Conservation (phyloP, 2,113 vertebrate species). For the Tragelaphus strepsiceros region DNA sequence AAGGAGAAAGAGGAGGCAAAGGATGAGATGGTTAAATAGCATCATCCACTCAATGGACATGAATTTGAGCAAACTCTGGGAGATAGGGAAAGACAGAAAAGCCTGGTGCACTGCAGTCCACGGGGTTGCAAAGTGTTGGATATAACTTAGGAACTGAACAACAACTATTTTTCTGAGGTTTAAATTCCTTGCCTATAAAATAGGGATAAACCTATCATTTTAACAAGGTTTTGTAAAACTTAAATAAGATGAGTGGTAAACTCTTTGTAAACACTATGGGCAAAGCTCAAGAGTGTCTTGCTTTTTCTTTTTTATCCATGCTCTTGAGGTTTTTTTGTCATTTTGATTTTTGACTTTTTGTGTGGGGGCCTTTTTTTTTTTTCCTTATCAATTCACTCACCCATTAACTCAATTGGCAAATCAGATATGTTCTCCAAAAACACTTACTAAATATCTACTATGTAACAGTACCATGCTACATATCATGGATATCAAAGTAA, state of each 20-base stretch:
- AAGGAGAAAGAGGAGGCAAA: neutral
- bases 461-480: neutral
- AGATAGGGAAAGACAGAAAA: neutral
- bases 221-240: neutral
- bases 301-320: neutral
- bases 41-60: neutral
- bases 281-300: neutral
- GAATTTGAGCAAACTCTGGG: neutral
- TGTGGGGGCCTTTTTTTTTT: neutral
- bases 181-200: neutral
- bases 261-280: neutral
- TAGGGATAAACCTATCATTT: neutral
- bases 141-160: neutral
- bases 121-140: neutral
- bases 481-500: neutral
- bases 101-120: neutral
- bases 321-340: neutral
- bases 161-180: neutral
- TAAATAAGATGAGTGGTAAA: neutral
- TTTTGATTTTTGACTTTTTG: neutral
- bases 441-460: neutral
- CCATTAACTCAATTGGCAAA: neutral
- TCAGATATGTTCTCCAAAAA: neutral
- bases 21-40: neutral
- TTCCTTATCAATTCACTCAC: neutral